Evolutionary conservation across 2,113 vertebrate species (phyloP).

Genomic region (Cottus gobio): DNA sequence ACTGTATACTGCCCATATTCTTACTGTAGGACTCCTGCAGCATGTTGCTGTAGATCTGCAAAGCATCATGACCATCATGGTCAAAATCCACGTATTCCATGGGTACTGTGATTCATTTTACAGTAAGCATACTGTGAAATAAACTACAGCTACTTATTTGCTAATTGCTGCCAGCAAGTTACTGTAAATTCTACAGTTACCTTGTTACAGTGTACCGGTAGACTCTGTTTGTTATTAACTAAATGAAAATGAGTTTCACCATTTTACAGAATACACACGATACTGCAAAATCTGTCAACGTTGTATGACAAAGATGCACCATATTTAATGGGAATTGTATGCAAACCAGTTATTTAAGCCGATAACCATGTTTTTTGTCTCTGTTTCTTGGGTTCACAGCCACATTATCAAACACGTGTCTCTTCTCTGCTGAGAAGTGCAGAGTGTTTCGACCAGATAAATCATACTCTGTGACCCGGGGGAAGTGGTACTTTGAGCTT

Average conservation of each 20-base stretch:
- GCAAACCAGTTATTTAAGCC: constrained; percentile 21
- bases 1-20: too few species aligned
- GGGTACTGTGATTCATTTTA: too few species aligned
- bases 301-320: not conserved
- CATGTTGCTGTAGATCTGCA: too few species aligned
- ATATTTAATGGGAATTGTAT: not conserved
- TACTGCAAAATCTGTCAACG: not conserved
- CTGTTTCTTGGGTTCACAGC: constrained; percentile 61
- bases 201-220: too few species aligned
- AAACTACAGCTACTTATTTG: too few species aligned
- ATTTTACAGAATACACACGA: not conserved
- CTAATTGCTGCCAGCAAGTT: too few species aligned
- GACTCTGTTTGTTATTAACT: not conserved
- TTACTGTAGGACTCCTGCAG: too few species aligned
- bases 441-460: constrained; percentile 94
- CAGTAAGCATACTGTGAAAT: too few species aligned
- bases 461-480: constrained; percentile 88
- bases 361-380: constrained; percentile 32
- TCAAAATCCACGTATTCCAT: too few species aligned
- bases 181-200: too few species aligned
- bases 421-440: constrained; percentile 83
- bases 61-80: too few species aligned
- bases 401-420: constrained; percentile 50
- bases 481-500: constrained; percentile 98
- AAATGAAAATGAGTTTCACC: not conserved